These are phyloP conservation scores for Onychorhynchus coronatus DNA, from an alignment of 2,113 vertebrate genomes.

Conservation along the genomic window DNA sequence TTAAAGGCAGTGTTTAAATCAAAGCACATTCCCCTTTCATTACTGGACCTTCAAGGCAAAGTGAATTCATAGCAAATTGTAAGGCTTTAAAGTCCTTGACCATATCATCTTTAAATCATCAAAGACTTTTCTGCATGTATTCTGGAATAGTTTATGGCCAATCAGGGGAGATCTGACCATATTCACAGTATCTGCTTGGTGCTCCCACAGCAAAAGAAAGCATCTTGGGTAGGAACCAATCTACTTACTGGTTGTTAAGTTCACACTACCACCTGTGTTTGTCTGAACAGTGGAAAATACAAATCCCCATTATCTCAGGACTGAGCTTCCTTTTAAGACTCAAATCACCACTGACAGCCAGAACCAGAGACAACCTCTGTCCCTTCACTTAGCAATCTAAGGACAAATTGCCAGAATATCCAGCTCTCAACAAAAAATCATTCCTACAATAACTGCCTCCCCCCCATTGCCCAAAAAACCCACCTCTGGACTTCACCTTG, in stretches of 20 bases:
- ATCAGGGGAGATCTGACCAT: neutral
- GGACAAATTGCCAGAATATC: neutral
- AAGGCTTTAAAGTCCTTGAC: slow-evolving; percentile 43
- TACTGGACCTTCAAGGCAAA: slow-evolving; percentile 35
- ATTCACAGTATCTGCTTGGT: neutral
- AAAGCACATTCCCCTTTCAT: slow-evolving; percentile 50
- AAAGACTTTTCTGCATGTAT: slow-evolving; percentile 14
- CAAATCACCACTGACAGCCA: neutral
- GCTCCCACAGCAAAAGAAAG: neutral
- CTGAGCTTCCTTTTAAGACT: neutral
- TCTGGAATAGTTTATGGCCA: neutral
- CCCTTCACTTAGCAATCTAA: neutral
- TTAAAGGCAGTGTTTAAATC: slow-evolving; percentile 16
- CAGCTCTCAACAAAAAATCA: neutral
- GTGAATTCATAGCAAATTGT: slow-evolving; percentile 37
- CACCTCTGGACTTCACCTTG: neutral
- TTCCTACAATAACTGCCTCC: neutral
- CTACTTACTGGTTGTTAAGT: neutral
- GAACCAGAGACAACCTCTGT: neutral
- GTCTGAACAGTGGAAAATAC: neutral
- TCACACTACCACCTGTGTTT: neutral
- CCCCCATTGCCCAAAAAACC: neutral
- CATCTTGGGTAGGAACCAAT: neutral
- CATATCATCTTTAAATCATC: slow-evolving; percentile 16
- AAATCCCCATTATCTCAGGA: neutral